Conservation (phyloP, 2,113 vertebrate genomes). For the Hippocampus comes region DNA sequence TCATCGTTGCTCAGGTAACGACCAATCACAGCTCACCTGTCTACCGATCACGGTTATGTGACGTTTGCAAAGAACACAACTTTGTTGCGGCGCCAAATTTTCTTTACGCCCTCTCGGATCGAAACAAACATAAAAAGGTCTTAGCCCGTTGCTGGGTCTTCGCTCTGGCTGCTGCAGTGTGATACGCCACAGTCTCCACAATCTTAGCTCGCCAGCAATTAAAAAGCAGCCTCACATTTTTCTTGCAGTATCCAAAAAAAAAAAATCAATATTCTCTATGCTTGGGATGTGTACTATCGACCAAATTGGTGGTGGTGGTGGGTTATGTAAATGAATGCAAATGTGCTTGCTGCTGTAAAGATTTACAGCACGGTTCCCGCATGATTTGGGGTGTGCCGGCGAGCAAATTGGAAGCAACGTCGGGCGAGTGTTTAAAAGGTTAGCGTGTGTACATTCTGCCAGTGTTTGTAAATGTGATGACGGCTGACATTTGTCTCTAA, state of each 20-base stretch:
- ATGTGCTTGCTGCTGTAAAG: slow-evolving; percentile 34
- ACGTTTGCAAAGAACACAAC: background rate
- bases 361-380: slow-evolving; percentile 26
- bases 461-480: slow-evolving; percentile 13
- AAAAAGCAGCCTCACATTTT: slow-evolving; percentile 60
- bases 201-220: slow-evolving; percentile 1
- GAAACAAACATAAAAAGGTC: too few species aligned
- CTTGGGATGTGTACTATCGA: slow-evolving; percentile 51
- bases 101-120: background rate
- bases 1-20: too few species aligned
- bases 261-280: slow-evolving; percentile 46
- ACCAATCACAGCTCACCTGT: too few species aligned
- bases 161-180: too few species aligned
- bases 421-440: slow-evolving; percentile 37
- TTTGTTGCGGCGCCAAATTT: background rate
- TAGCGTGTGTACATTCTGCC: slow-evolving; percentile 28
- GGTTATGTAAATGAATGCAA: slow-evolving; percentile 59
- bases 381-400: slow-evolving; percentile 38
- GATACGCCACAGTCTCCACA: too few species aligned
- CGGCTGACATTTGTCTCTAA: slow-evolving; percentile 41
- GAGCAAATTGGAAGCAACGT: slow-evolving; percentile 41
- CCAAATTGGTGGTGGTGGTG: slow-evolving; percentile 29
- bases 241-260: slow-evolving; percentile 53
- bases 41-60: too few species aligned
- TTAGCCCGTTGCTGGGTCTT: too few species aligned